Base-by-base conservation (phyloP, 2,113 vertebrate species). In the Morone saxatilis region DNA sequence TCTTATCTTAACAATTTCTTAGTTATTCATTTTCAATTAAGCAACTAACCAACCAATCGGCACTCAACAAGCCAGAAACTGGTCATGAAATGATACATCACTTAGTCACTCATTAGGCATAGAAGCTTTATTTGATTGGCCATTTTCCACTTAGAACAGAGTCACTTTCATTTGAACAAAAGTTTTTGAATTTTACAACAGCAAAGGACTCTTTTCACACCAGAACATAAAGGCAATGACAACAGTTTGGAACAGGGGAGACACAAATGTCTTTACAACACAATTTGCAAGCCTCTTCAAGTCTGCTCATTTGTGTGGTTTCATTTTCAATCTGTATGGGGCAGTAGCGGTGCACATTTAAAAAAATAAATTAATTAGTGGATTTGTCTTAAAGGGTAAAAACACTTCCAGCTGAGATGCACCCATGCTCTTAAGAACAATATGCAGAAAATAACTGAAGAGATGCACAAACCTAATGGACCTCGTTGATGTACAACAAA, bases 91-190 rank as follows among this genome's bases (percentile, higher is more conserved):
- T 73, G 17, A 89, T 50, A 68, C 74, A 63, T 78, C 61, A 48
- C 38, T 50, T 13, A 61, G 36, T 50, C 68, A 71, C 50, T 81
- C 17, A 57, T 68, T 82, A 86, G 77, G 81, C 91, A 86, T 83
- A 80, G 79, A 92, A 87, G 91, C 91, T 95, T 94, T 94, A 94
- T 92, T 94, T 90, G 75, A 88, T 89, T 81, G 67, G 83, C 74
- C 54, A 63, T 89, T 89, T 90, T 93, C 84, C 90, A 94, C 91
- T 87, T 90, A 92, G 70, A 92, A 92, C 89, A 93, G 86, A 91
- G 88, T 91, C 86, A 92, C 69, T 85, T 86, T 80, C 56, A 84
- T 85, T 78, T 86, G 80, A 87, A 84, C 77, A 73, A 79, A 87
- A 53, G 54, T 73, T 69, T 89, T 88, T 25, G 57, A 85, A 76